phyloP scores from a whole-genome alignment of 2,888 invertebrate species.

The Pollenia amentaria region DNA sequence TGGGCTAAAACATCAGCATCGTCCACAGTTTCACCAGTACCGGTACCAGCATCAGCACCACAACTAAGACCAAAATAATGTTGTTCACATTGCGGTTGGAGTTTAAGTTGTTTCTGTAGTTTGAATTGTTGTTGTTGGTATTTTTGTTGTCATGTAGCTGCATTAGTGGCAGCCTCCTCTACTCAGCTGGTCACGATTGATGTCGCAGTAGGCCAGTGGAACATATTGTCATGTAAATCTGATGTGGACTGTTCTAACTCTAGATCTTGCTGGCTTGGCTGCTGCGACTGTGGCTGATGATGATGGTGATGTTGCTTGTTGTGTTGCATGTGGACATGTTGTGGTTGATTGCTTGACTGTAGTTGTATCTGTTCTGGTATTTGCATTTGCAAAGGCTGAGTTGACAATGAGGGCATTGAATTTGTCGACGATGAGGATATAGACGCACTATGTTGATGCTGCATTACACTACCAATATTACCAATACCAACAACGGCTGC shows the following conservation, averaged over 20 bases:
- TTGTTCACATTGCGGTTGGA: slow-evolving; percentile 58
- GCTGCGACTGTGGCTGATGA: slow-evolving; percentile 47
- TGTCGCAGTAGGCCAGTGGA: slow-evolving; percentile 82
- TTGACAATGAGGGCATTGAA: slow-evolving; percentile 78
- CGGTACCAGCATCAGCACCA: slow-evolving; percentile 26
- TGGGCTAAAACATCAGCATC: slow-evolving; percentile 55
- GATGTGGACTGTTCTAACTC: slow-evolving; percentile 67
- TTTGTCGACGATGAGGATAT: slow-evolving; percentile 78
- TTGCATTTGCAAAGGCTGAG: slow-evolving; percentile 72
- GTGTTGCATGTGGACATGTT: slow-evolving; percentile 73
- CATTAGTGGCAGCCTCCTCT: slow-evolving; percentile 64
- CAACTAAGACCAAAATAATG: slow-evolving; percentile 53
- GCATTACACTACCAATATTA: not conserved
- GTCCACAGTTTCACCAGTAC: slow-evolving; percentile 42
- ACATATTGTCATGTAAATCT: slow-evolving; percentile 76
- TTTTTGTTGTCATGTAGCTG: slow-evolving; percentile 71
- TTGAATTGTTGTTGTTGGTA: slow-evolving; percentile 46
- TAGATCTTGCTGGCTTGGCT: slow-evolving; percentile 57
- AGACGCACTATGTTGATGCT: slow-evolving; percentile 73
- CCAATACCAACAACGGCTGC: not conserved
- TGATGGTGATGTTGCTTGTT: slow-evolving; percentile 62
- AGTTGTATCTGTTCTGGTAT: slow-evolving; percentile 69
- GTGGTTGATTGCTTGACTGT: slow-evolving; percentile 66
- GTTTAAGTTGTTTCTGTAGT: slow-evolving; percentile 50
- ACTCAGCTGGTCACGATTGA: slow-evolving; percentile 84